Evolutionary conservation across 2,113 vertebrate genomes (phyloP).

Genomic region (Spizaetus ornatus): DNA sequence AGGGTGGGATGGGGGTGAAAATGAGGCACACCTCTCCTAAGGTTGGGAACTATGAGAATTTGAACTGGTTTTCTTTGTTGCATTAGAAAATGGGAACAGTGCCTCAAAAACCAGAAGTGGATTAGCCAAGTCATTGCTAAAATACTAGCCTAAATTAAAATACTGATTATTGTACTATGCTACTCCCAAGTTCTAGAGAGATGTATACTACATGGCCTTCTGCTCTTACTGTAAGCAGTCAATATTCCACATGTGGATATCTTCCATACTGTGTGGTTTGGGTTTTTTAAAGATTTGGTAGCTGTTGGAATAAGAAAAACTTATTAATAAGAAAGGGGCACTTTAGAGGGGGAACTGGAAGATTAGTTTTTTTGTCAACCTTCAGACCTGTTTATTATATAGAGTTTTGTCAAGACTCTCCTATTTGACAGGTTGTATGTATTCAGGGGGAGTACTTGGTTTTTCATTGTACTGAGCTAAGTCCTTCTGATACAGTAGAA

Average conservation of each 20-base stretch:
- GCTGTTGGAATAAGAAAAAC: neutral
- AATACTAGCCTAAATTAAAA: neutral
- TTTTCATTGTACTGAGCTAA: neutral
- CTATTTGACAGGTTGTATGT: neutral
- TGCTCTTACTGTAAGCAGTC: neutral
- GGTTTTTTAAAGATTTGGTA: neutral
- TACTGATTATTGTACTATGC: neutral
- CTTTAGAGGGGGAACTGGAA: neutral
- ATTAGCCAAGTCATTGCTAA: neutral
- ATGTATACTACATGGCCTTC: neutral
- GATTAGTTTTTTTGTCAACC: neutral
- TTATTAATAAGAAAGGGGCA: neutral
- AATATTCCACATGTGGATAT: neutral
- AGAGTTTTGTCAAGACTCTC: neutral
- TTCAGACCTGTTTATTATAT: neutral
- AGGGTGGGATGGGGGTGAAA: too few species aligned
- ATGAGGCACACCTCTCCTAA: constrained; percentile 83
- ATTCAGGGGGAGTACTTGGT: neutral
- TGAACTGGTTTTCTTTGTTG: neutral
- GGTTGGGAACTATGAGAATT: constrained; percentile 66
- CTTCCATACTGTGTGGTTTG: neutral
- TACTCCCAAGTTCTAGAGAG: neutral
- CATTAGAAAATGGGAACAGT: neutral
- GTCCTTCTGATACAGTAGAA: neutral
- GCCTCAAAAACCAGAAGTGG: neutral